Base-by-base conservation (phyloP, 2,113 vertebrate genomes). In the Coptodon rendalli region DNA sequence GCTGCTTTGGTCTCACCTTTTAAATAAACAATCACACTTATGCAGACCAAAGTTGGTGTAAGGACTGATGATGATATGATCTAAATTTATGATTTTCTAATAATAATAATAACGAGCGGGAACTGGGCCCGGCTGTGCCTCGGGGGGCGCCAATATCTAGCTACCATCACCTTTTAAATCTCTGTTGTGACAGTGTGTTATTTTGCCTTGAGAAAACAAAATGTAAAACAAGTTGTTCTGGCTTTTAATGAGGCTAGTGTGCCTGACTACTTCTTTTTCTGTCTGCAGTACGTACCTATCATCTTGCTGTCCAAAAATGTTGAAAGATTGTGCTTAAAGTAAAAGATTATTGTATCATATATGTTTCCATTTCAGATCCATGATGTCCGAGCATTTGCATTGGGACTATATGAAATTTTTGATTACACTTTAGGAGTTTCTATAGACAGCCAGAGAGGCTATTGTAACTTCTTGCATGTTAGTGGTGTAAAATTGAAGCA, bases 21-120 rank as follows among this genome's bases (percentile, higher is more conserved):
- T 45, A 73, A 73, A 73, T 45, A 73, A 45, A 45, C n/a, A 24
- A 43, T 71, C n/a, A 43, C n/a, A 10, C 7, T 6, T 16, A 10
- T 24, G 3, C 38, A 14, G n/a, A 31, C 57, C 14, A 61, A 61
- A 27, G 54, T 61, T 61, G 29, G 27, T 61, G 6, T 61, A 6
- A 61, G 29, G 27, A 31, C 24, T 56, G 6, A 6, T 24, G 53
- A 31, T 17, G 16, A 59, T 31, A 31, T 17, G 13, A 31, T 31
- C 16, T 31, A 16, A 29, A 16, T 16, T 1, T 9, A 0, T 13
- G 13, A 29, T 27, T 1, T 34, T 34, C 29, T 1, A 6, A 61
- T 22, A 22, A 9, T 40, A 5, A 4, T 5, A 12, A 43, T 43
- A 43, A 45, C 13, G 12, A 50, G 14, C 6, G 3, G 45, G 16